Evolutionary conservation across 2,113 vertebrate genomes (phyloP).

Genomic region (Asarcornis scutulata): DNA sequence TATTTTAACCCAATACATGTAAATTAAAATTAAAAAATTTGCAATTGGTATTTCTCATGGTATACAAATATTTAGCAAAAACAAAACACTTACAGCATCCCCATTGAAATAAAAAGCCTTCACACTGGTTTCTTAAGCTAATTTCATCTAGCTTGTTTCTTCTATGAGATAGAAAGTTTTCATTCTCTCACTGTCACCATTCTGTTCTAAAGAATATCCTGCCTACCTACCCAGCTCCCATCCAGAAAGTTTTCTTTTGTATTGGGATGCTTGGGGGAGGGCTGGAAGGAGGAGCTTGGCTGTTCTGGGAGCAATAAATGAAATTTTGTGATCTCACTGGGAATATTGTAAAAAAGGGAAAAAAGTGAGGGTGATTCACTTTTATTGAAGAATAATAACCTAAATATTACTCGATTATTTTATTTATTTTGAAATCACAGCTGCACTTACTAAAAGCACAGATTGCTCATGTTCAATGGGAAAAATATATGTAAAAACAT

Average conservation of each 20-base stretch:
- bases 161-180: background rate
- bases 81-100: constrained; percentile 37
- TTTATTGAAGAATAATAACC: constrained; percentile 50
- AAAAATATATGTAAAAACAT: background rate
- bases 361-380: constrained; percentile 26
- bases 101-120: background rate
- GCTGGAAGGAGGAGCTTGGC: constrained; percentile 42
- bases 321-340: constrained; percentile 43
- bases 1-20: background rate
- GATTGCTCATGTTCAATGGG: background rate
- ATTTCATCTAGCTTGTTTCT: background rate
- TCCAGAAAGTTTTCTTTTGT: constrained; percentile 41
- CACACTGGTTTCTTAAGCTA: background rate
- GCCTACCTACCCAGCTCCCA: background rate
- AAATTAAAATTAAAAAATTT: background rate
- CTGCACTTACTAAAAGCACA: constrained; percentile 57
- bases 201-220: background rate
- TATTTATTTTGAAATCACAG: constrained; percentile 45
- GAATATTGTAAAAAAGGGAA: constrained; percentile 32
- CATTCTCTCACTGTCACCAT: background rate
- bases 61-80: background rate
- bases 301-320: constrained; percentile 51
- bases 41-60: background rate
- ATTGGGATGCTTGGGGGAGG: constrained; percentile 43
- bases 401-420: constrained; percentile 56